phyloP scores from a whole-genome alignment of 2,888 invertebrate genomes.

The Pseudanteris insignis region DNA sequence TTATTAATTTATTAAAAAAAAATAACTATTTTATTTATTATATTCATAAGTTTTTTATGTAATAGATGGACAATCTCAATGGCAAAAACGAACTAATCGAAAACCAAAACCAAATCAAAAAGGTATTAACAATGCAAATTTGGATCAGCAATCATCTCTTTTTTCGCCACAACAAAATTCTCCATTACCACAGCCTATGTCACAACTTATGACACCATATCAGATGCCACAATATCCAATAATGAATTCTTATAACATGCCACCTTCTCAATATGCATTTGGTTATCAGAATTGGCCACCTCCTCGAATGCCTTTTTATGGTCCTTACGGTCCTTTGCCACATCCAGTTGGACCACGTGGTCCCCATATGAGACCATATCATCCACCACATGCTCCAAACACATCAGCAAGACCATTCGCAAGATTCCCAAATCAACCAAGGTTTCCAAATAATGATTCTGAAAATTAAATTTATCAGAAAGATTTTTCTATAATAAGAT shows the following conservation, averaged over 20 bases:
- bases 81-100: no score
- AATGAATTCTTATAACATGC: neutral
- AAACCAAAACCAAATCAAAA: no score
- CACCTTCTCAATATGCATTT: slow-evolving; percentile 4
- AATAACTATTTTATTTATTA: no score
- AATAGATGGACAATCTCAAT: neutral
- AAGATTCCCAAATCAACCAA: neutral
- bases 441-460: slow-evolving; percentile 1
- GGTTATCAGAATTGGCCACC: slow-evolving; percentile 26
- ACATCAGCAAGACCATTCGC: neutral
- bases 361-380: neutral
- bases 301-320: slow-evolving; percentile 2
- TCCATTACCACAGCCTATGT: neutral
- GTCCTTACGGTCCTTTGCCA: neutral
- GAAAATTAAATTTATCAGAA: no score
- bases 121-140: no score
- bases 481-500: no score
- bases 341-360: slow-evolving; percentile 2
- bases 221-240: slow-evolving; percentile 5
- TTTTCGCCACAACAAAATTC: neutral
- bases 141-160: no score
- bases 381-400: neutral
- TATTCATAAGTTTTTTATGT: no score
- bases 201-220: slow-evolving; percentile 7
- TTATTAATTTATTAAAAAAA: no score